Base-by-base conservation (phyloP, 2,888 invertebrate genomes). In the Amblyteles armatorius region DNA sequence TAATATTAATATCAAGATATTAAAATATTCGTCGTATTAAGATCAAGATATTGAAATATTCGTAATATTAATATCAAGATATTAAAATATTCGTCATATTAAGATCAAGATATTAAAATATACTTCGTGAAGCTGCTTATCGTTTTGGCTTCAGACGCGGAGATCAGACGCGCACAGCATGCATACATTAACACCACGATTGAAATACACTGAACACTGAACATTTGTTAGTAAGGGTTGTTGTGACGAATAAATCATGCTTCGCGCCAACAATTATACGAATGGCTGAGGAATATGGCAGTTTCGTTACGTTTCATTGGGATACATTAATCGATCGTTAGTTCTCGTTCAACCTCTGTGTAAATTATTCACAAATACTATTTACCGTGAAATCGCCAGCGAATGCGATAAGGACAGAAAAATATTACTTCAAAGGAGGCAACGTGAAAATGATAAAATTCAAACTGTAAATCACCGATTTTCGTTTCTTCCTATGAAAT, bases 401-500 rank as follows among this genome's bases (percentile, higher is more conserved):
- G 77, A 77, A 33, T 19, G 63, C 71, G 76, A 81, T 72, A 60
- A 33, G 44, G 52, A 77, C 80, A 73, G 26, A 60, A 74, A 68
- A 69, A 16, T 69, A 71, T 36, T 29, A 13, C 7, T 63, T 26
- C 19, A 63, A 74, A 33, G 16, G 16, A 44, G 67, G 1, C 11
- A 82, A 82, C 82, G 82, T 78, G 60, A 77, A 78, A 80, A 82
- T 67, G 67, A 88, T 85, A 88, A 87, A 89, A 89, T 87, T 85
- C 88, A 91, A 90, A 87, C 82, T 85, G 86, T 88, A 84, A 87
- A 86, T 92, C 92, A 92, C 92, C 91, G 89, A 90, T 89, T 90
- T 91, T 89, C 91, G 90, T 90, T 91, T 93, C 89, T 88, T 91
- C 90, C 86, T 91, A 88, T 89, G 89, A 89, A 86, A 90, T 86